Evolutionary conservation across 2,797 vertebrate genomes (phyloP), one percentile per base, ranked within the genome.

Genomic region (Distichodus sexfasciatus): DNA sequence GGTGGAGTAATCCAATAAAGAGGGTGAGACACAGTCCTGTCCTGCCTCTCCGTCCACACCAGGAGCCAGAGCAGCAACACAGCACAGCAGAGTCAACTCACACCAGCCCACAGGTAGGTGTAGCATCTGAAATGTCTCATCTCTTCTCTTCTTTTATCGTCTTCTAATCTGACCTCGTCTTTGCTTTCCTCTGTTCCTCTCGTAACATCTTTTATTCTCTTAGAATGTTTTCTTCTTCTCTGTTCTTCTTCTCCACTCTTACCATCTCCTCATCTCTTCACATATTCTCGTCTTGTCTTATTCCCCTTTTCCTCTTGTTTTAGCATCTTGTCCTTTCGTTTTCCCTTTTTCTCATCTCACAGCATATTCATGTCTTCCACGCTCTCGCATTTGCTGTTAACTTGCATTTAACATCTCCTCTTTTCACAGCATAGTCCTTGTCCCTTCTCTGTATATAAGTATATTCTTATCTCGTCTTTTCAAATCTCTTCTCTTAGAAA

Each of bases 1-100:
- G 63, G 55, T 41, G 59, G 57, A 62, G 66, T 69, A 69, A 71
- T 71, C 75, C 40, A 71, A 81, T 79, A 71, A 77, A 77, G 53
- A 71, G 71, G 14, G n/a, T 71, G 69, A 43, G 54, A 46, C 44
- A 4, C 28, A 35, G 29, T 51, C 10, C 12, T 43, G 36, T 28
- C 65, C 59, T 31, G 60, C 53, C 48, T 50, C 48, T 54, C 29
- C 26, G 17, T 69, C 57, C 51, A 26, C 38, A 3, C 61, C 28
- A 23, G 29, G 43, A 69, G 47, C 35, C 31, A 50, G 36, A 53
- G 19, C 51, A 62, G 58, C 48, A 48, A 2, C 28, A 44, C 40
- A 62, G 38, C 47, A 44, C 54, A 17, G 47, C 59, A 55, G 24
- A n/a, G n/a, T n/a, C n/a, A 40, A 15, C 44, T 35, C 24, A 41